Base-by-base conservation (phyloP, 2,888 invertebrate species). In the Tiliacea citrago region DNA sequence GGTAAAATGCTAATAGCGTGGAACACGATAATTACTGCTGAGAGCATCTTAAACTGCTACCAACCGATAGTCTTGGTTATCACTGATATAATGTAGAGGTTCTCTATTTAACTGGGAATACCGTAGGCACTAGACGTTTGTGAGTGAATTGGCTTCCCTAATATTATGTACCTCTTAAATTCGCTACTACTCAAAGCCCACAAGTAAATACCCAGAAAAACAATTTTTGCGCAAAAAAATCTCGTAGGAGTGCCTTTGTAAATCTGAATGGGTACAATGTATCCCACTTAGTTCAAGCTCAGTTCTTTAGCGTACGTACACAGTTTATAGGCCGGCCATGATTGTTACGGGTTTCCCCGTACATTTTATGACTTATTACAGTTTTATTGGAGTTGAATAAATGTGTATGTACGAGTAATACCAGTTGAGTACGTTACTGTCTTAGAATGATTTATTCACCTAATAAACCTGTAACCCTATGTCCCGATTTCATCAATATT, bases 281-380 rank as follows among this genome's bases (percentile, higher is more conserved):
- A 82, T 76, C 39, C 83, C 76, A 80, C 83, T 83, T 80, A 82
- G 72, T 61, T 47, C 35, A 49, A 51, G 83, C 57, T 63, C 69
- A 76, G 70, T 53, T 68, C 66, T 75, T 60, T 61, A 57, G 69
- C 72, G 63, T 60, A 60, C 35, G 67, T n/a, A 45, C 53, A 80
- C 66, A 61, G 80, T 82, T 80, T 83, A 80, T 76, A 55, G 45
- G 42, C 47, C 29, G 29, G n/a, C 35, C 62, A 29, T 55, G 58
- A 70, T 73, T 68, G 63, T 68, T 78, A 57, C 60, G 68, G 49
- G 47, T 49, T 72, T 29, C 24, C 47, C 57, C 39, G 63, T 68
- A 65, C 9, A 61, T 63, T 60, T 55, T 72, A 57, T 79, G 29
- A 68, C 29, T 67, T 70, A 58, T 69, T 67, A 72, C 29, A 62